These are phyloP conservation scores for Drosophila chauvacae DNA, from an alignment of 1,140 invertebrate genomes.

Conservation along the genomic window DNA sequence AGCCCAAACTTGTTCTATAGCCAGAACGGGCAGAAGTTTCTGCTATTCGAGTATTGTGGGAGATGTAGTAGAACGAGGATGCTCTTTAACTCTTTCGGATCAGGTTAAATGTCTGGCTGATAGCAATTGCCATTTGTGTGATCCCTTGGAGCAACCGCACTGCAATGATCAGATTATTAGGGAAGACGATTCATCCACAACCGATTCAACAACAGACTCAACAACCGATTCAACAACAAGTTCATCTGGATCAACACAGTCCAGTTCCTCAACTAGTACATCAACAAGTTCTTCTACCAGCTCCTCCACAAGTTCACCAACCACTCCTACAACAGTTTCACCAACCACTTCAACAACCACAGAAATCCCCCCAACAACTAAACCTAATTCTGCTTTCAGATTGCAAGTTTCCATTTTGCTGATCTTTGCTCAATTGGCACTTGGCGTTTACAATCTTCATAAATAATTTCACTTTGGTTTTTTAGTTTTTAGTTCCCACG, in stretches of 20 bases:
- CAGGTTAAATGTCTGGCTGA: conserved; percentile 52
- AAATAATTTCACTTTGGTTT: conserved; percentile 45
- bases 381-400: conserved; percentile 43
- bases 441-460: conserved; percentile 44
- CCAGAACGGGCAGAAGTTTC: conserved; percentile 55
- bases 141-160: conserved; percentile 47
- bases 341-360: conserved; percentile 29
- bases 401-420: conserved; percentile 39
- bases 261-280: conserved; percentile 13
- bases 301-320: conserved; percentile 15
- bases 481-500: conserved; percentile 45
- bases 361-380: conserved; percentile 41
- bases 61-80: conserved; percentile 58
- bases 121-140: conserved; percentile 61
- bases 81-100: conserved; percentile 44
- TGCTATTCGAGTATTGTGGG: conserved; percentile 53
- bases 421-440: conserved; percentile 47
- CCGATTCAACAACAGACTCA: conserved; percentile 12
- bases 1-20: conserved; percentile 52
- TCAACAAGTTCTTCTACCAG: conserved; percentile 1
- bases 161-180: conserved; percentile 57
- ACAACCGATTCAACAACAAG: conserved; percentile 13
- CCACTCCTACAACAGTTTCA: conserved; percentile 1
- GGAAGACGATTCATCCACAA: conserved; percentile 9
- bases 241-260: background rate